Conservation (phyloP, 2,888 invertebrate genomes). For the Hypselothyrea guttata region DNA sequence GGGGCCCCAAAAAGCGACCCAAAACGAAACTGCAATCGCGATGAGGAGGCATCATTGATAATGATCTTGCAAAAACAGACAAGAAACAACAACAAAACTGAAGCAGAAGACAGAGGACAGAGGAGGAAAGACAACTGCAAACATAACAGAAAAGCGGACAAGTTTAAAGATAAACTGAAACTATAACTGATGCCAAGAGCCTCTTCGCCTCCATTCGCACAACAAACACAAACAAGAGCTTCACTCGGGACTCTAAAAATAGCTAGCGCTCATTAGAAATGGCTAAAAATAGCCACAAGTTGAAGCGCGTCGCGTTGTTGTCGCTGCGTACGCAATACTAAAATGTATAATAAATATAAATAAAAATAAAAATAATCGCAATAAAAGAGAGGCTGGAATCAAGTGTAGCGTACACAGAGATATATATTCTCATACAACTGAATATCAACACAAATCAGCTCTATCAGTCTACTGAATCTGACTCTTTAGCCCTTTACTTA, state of each 20-base stretch:
- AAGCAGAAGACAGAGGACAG: conserved; percentile 10
- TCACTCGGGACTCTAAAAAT: conserved; percentile 68
- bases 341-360: conserved; percentile 15
- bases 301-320: conserved; percentile 37
- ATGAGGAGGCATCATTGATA: conserved; percentile 54
- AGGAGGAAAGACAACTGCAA: conserved; percentile 9
- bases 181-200: conserved; percentile 46
- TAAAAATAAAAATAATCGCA: conserved; percentile 29
- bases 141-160: conserved; percentile 53
- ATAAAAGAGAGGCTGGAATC: conserved; percentile 35
- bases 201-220: conserved; percentile 8
- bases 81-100: background rate
- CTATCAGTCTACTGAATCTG: too few relatives aligned
- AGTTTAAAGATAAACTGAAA: conserved; percentile 56
- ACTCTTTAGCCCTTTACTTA: too few relatives aligned
- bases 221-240: conserved; percentile 45
- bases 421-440: too few relatives aligned
- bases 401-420: conserved; percentile 28
- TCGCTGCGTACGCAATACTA: conserved; percentile 20
- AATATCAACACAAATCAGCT: too few relatives aligned
- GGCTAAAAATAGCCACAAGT: conserved; percentile 67
- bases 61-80: conserved; percentile 66
- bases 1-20: conserved; percentile 23
- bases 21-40: conserved; percentile 67
- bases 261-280: conserved; percentile 74